Base-by-base conservation (phyloP, 2,888 invertebrate species). In the Andrena bucephala region DNA sequence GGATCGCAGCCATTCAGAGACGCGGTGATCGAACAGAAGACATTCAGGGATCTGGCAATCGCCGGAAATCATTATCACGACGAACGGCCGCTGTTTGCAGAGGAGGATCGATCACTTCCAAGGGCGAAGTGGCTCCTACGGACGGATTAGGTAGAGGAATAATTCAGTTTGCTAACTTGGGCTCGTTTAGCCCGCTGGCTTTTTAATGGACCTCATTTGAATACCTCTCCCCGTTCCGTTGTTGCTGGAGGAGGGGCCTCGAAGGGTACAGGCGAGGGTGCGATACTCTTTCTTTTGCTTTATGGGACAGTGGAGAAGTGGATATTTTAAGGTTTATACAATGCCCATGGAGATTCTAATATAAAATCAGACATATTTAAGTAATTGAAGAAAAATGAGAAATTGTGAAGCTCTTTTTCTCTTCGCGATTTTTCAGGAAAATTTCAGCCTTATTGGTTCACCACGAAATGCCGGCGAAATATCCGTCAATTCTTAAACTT, bases 121-220 rank as follows among this genome's bases (percentile, higher is more conserved):
- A 29, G 50, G 50, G 27, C 42, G 3, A 59, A 69, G 69, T 42
- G 69, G 27, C 69, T 69, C 42, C 69, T 69, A 59, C 27, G 69
- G 69, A 27, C n/a, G 27, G 48, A 63, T 63, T 63, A 57, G 48
- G 52, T 62, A n/a, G 31, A 10, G 31, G 33, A 77, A 73, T 74
- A 65, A 57, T 73, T 73, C 57, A 63, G 54, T 73, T 73, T 65
- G 74, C 63, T 48, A 65, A 77, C 31, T 63, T 10, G 42, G 54
- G 10, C 63, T 72, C 73, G 63, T 72, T 72, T 57, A 76, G 73
- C 24, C 54, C 42, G 20, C 27, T 57, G 62, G 29, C 33, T 33
- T 48, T 63, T 57, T 72, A 48, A 73, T 63, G 54, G 63, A 65
- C 24, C 62, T 65, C 27, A 20, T 63, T 76, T 48, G 42, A 75